A percentile compares a stretch with the other conserved stretches of the same genome.
Conservation (phyloP, 2,888 invertebrate genomes). For the Leucophenga montana region DNA sequence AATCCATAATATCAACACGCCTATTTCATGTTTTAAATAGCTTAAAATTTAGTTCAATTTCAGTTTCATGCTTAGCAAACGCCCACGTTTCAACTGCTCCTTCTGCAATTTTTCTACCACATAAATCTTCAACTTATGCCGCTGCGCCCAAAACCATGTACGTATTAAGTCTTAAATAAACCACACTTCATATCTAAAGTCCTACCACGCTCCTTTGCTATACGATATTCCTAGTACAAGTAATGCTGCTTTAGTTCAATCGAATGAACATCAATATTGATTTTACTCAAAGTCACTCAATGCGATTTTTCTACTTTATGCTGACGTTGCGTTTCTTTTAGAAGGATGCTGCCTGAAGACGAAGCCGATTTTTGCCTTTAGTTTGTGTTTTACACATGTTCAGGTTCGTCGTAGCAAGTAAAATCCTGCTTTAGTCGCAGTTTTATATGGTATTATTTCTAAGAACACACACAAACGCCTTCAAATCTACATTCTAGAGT, state of each 20-base stretch:
- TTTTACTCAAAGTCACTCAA: constrained; percentile 49
- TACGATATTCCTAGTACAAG: neutral
- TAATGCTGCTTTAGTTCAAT: constrained; percentile 32
- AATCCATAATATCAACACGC: neutral
- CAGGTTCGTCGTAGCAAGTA: neutral
- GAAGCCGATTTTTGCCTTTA: too few species aligned
- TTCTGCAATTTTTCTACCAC: constrained; percentile 5
- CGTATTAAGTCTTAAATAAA: constrained; percentile 13
- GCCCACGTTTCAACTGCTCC: too few species aligned
- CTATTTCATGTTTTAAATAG: constrained; percentile 9
- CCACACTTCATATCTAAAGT: constrained; percentile 9
- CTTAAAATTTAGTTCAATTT: constrained; percentile 11
- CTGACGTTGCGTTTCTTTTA: neutral
- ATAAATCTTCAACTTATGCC: neutral
- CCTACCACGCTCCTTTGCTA: neutral
- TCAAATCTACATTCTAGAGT: constrained; percentile 4
- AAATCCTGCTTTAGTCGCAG: neutral
- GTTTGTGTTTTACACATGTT: neutral
- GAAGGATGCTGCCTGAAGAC: neutral
- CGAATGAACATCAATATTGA: constrained; percentile 58
- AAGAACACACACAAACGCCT: neutral
- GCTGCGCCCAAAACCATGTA: neutral
- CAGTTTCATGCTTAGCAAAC: neutral
- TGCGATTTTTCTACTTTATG: neutral
- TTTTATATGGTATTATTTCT: neutral